These are phyloP conservation scores for Oenanthe melanoleuca DNA, from an alignment of 2,113 vertebrate genomes.

Conservation along the genomic window DNA sequence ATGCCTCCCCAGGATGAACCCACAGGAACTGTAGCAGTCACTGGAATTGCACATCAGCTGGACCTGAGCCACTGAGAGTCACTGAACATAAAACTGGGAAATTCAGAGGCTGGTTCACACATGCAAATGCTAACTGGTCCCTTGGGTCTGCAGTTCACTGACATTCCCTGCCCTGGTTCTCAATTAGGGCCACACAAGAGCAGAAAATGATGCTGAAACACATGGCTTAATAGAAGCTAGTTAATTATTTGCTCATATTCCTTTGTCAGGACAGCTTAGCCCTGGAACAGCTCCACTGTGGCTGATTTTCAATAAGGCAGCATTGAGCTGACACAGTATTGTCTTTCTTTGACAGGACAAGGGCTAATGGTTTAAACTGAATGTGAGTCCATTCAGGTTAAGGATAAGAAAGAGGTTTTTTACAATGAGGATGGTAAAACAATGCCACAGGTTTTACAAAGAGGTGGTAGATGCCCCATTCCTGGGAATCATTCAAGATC, in stretches of 20 bases:
- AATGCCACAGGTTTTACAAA: background rate
- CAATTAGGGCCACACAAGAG: background rate
- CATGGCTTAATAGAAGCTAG: background rate
- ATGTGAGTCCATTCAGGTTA: background rate
- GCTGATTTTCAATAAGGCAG: background rate
- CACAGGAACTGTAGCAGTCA: background rate
- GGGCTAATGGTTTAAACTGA: background rate
- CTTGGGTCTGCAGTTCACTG: background rate
- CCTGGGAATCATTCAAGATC: background rate
- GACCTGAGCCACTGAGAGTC: background rate
- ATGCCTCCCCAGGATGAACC: background rate
- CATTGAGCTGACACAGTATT: background rate
- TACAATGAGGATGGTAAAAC: background rate
- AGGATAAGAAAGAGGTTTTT: background rate
- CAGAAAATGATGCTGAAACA: background rate
- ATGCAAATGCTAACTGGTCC: background rate
- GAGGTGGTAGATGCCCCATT: background rate
- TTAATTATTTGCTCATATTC: background rate
- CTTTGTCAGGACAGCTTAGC: constrained; percentile 5
- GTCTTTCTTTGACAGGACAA: background rate
- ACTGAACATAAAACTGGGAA: background rate
- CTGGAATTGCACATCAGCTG: background rate
- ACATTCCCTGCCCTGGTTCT: background rate
- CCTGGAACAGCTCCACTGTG: background rate
- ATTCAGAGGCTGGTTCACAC: background rate